Base-by-base conservation (phyloP, 2,797 vertebrate genomes). In the Taeniopygia guttata region DNA sequence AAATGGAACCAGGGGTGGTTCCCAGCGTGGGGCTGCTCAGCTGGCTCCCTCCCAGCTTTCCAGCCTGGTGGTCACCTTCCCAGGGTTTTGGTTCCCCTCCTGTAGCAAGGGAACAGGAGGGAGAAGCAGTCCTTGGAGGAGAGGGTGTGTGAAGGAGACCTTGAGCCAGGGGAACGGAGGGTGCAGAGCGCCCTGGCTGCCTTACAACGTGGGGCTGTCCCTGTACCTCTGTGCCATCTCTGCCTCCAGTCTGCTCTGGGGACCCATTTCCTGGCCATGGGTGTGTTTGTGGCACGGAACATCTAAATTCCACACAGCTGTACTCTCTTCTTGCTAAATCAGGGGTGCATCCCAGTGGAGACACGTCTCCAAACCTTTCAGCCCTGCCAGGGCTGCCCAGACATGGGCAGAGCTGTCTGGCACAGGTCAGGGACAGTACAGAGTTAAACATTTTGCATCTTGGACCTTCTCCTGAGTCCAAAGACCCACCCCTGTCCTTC, bases 341-440 rank as follows among this genome's bases (percentile, higher is more conserved):
- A 64, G 29, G 13, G 13, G 2, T 49, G 16, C 13, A 25, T 60
- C 45, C 29, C 29, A 8, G 14, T 4, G 48, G 29, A 16, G 16
- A 66, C 42, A 17, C 0, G 0, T 54, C 16, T 69, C 40, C 59
- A 89, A 66, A 73, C 9, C 46, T 8, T 55, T 48, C 51, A 73
- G 36, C 6, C 13, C 11, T 0, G n/a, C 4, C 34, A 13, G 46
- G 4, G 16, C 22, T 80, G 64, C 23, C 52, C 58, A 49, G 34
- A 13, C 29, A 38, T 3, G 32, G 78, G 8, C 45, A 54, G 27
- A 45, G 49, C n/a, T 52, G 46, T 11, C 46, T 84, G 67, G 19
- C 25, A 38, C 0, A 0, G 64, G 16, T 40, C 27, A 16, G 30
- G 29, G 14, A 13, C n/a, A 23, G 11, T 4, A 13, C 4, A 26